phyloP scores from a whole-genome alignment of 2,888 invertebrate genomes.

The Cacoxenus indagator region DNA sequence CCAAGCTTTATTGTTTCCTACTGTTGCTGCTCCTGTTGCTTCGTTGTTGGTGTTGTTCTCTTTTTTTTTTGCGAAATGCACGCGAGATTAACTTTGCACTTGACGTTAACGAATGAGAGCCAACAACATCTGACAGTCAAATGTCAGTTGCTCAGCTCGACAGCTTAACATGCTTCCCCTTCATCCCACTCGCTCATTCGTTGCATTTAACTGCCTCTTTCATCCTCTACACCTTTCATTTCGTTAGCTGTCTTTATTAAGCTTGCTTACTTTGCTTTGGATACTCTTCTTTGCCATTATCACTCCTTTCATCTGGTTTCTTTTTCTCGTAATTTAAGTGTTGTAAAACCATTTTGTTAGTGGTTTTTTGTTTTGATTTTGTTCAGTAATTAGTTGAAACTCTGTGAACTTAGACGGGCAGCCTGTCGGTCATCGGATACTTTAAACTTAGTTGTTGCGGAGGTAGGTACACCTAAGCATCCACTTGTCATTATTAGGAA shows the following conservation, averaged over 20 bases:
- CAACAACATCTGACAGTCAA: slow-evolving; percentile 64
- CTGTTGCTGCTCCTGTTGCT: slow-evolving; percentile 1
- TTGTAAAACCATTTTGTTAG: background rate
- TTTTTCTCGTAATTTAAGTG: background rate
- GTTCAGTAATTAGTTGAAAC: background rate
- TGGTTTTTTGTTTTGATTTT: background rate
- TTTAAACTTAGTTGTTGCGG: no score
- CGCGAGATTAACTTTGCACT: slow-evolving; percentile 61
- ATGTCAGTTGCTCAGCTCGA: slow-evolving; percentile 51
- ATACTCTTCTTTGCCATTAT: background rate
- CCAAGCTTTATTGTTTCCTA: slow-evolving; percentile 9
- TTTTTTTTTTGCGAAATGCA: slow-evolving; percentile 55
- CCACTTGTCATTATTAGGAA: no score
- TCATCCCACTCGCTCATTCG: slow-evolving; percentile 29
- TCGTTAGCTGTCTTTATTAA: background rate
- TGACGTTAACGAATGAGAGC: slow-evolving; percentile 63
- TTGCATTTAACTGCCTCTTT: background rate
- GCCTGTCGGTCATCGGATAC: no score
- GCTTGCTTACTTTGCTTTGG: background rate
- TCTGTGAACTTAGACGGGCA: no score
- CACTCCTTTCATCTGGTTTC: background rate
- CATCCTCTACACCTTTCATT: background rate
- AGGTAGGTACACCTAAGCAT: no score
- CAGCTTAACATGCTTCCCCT: slow-evolving; percentile 45
- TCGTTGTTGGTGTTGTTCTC: slow-evolving; percentile 24